Conservation (phyloP, 2,797 vertebrate species). For the Acanthurus lineatus region DNA sequence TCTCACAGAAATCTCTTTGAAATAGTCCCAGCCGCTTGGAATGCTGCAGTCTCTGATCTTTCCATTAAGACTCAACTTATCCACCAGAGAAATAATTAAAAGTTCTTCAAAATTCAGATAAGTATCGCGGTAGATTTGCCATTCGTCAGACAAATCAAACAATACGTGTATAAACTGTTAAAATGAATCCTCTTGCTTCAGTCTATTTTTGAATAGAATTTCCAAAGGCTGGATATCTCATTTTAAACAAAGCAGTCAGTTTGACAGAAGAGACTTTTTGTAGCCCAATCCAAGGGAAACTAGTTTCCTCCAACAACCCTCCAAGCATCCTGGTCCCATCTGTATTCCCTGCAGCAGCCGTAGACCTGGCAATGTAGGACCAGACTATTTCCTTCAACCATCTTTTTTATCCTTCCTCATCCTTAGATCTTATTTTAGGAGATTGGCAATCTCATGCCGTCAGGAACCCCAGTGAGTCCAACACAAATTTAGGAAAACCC, state of each 20-base stretch:
- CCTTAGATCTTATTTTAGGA: conserved; percentile 27
- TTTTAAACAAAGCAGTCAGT: conserved; percentile 41
- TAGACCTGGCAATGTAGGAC: conserved; percentile 23
- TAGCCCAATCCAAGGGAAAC: conserved; percentile 39
- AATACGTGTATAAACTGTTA: neutral
- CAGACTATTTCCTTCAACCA: conserved; percentile 1
- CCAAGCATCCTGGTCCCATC: conserved; percentile 40
- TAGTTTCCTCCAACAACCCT: conserved; percentile 45
- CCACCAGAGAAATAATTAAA: conserved; percentile 2
- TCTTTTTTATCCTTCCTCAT: conserved; percentile 19
- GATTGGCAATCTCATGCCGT: neutral
- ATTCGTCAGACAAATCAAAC: conserved; percentile 1
- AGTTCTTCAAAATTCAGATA: neutral
- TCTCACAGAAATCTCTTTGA: conserved; percentile 21
- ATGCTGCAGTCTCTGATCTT: conserved; percentile 11
- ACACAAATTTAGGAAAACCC: conserved; percentile 20
- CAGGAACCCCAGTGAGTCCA: conserved; percentile 1
- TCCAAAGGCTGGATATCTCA: conserved; percentile 50
- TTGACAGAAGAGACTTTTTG: conserved; percentile 16
- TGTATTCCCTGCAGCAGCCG: conserved; percentile 37
- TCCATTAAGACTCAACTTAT: neutral
- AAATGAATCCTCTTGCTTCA: conserved; percentile 9
- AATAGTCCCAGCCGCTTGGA: neutral
- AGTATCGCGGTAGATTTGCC: neutral
- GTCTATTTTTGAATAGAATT: conserved; percentile 43